Conservation (phyloP, 2,888 invertebrate genomes). For the Dasysyrphus albostriatus region DNA sequence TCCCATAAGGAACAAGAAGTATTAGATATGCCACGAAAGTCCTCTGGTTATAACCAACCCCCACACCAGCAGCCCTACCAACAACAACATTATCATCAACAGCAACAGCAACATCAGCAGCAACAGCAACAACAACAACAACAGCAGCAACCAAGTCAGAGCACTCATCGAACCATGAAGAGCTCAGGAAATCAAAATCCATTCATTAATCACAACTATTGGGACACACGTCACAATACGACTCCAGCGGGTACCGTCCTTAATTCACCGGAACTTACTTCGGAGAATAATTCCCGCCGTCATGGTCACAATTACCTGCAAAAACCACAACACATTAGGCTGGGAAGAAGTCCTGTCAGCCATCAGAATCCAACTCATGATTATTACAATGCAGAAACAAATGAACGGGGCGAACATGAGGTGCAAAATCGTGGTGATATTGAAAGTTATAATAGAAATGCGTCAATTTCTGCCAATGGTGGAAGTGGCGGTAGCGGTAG, state of each 20-base stretch:
- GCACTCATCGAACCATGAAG: constrained; percentile 56
- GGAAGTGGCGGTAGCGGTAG: neutral
- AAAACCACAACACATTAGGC: constrained; percentile 79
- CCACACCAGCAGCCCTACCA: constrained; percentile 59
- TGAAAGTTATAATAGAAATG: constrained; percentile 49
- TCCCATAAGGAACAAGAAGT: constrained; percentile 58
- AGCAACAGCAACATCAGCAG: constrained; percentile 74
- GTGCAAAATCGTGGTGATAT: constrained; percentile 57
- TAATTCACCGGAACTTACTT: constrained; percentile 81
- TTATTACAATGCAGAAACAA: constrained; percentile 48
- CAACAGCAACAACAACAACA: constrained; percentile 72
- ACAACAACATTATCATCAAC: constrained; percentile 60
- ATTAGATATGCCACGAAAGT: constrained; percentile 82
- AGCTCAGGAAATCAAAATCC: constrained; percentile 80
- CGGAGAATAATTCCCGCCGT: constrained; percentile 75
- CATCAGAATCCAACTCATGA: constrained; percentile 74
- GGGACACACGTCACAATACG: constrained; percentile 80
- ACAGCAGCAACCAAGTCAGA: constrained; percentile 45
- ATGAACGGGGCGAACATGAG: constrained; percentile 58
- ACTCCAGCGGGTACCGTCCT: constrained; percentile 80
- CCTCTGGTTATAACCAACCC: constrained; percentile 61
- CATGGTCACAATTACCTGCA: constrained; percentile 76
- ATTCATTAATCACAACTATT: constrained; percentile 82
- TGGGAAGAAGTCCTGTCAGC: constrained; percentile 81
- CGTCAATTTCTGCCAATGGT: constrained; percentile 82